phyloP scores from a whole-genome alignment of 2,888 invertebrate genomes.

The Hypena proboscidalis region DNA sequence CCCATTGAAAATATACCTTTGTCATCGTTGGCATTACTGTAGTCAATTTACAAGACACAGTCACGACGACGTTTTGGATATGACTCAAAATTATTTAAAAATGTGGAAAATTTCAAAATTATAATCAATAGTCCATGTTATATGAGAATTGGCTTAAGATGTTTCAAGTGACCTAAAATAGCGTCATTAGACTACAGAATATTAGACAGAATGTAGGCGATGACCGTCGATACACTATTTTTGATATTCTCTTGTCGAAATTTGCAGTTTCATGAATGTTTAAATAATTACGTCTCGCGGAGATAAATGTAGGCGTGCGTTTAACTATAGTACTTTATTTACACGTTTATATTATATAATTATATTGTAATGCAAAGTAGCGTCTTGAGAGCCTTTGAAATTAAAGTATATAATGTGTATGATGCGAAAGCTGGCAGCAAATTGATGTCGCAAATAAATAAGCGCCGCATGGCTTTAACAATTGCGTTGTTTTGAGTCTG shows the following conservation, averaged over 20 bases:
- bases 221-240: constrained; percentile 82
- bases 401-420: constrained; percentile 62
- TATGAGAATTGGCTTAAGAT: constrained; percentile 67
- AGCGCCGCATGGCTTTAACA: constrained; percentile 10
- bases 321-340: constrained; percentile 83
- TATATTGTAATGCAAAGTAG: constrained; percentile 78
- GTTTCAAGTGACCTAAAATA: constrained; percentile 75
- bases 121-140: constrained; percentile 68
- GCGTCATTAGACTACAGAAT: constrained; percentile 76
- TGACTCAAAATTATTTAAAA: constrained; percentile 34
- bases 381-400: constrained; percentile 73
- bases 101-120: constrained; percentile 58
- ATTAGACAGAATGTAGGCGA: constrained; percentile 78
- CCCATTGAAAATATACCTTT: too few relatives aligned
- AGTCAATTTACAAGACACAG: constrained; percentile 32
- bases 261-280: constrained; percentile 78
- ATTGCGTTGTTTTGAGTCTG: constrained; percentile 13
- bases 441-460: constrained; percentile 17
- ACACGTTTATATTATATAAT: constrained; percentile 72
- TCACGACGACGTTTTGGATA: constrained; percentile 20
- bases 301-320: constrained; percentile 69
- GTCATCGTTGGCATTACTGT: too few relatives aligned
- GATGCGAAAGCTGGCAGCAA: constrained; percentile 68
- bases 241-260: constrained; percentile 86
- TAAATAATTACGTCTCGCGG: constrained; percentile 64